These are phyloP conservation scores for Lepus europaeus DNA, from an alignment of 2,113 vertebrate species.

Conservation along the genomic window DNA sequence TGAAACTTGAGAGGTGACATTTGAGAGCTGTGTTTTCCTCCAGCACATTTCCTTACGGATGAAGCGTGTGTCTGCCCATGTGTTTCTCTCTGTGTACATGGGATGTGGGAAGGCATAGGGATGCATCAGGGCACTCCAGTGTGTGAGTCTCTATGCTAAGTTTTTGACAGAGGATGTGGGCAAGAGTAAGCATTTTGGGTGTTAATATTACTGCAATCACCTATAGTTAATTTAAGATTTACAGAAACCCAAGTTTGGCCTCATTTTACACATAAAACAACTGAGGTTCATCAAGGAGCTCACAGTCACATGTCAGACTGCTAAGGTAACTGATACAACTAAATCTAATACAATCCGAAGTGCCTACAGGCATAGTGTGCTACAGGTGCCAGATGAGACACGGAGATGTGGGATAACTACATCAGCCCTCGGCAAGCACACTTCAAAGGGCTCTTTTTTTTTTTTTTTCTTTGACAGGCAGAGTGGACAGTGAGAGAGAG, in stretches of 20 bases:
- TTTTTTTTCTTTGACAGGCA: too few relatives aligned
- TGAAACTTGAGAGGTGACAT: neutral
- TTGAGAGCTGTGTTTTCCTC: constrained; percentile 6
- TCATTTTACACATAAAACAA: constrained; percentile 30
- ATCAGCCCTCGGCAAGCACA: too few relatives aligned
- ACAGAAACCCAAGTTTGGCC: neutral
- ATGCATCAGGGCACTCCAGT: neutral
- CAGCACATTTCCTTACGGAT: neutral
- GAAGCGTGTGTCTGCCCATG: neutral
- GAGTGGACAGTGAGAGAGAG: too few relatives aligned
- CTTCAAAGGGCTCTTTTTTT: too few relatives aligned
- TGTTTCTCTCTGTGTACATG: neutral
- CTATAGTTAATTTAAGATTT: constrained; percentile 18
- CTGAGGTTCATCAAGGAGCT: neutral
- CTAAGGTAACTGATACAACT: too few relatives aligned
- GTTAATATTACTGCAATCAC: neutral
- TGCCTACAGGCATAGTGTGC: too few relatives aligned
- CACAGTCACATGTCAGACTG: too few relatives aligned
- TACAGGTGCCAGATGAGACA: too few relatives aligned
- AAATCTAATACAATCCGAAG: too few relatives aligned
- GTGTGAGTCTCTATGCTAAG: neutral
- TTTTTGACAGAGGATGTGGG: neutral
- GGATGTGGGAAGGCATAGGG: too few relatives aligned
- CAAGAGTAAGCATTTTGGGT: neutral
- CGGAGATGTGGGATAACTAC: too few relatives aligned